phyloP scores from a whole-genome alignment of 2,113 vertebrate species.

The Cynoglossus semilaevis region DNA sequence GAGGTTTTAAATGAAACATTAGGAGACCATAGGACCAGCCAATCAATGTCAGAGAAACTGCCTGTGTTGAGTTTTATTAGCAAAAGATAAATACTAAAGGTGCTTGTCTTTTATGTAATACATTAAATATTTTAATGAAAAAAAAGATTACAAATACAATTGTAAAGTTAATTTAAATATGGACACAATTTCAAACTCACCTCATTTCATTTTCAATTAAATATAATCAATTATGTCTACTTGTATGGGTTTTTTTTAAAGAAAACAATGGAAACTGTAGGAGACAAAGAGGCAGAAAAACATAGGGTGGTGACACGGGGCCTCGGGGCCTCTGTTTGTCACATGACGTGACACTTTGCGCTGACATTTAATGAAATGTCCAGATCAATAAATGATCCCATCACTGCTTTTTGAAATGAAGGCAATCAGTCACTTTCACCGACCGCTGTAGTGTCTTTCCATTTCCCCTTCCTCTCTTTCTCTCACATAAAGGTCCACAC shows the following conservation, averaged over 20 bases:
- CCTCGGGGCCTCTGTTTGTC: conserved; percentile 53
- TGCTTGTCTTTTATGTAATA: too few relatives aligned
- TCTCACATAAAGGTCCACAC: conserved; percentile 6
- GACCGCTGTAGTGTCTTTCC: conserved; percentile 13
- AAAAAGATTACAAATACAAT: too few relatives aligned
- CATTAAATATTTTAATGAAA: too few relatives aligned
- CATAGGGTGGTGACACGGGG: conserved; percentile 19
- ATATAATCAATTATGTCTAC: too few relatives aligned
- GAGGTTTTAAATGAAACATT: conserved; percentile 10
- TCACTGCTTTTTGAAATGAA: conserved; percentile 70
- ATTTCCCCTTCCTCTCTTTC: conserved; percentile 2
- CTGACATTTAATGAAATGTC: conserved; percentile 73
- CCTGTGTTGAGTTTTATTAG: too few relatives aligned
- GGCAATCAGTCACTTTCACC: conserved; percentile 70
- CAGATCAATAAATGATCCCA: conserved; percentile 73
- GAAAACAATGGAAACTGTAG: conserved; percentile 13
- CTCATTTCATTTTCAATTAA: too few relatives aligned
- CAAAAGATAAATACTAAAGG: too few relatives aligned
- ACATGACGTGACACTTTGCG: conserved; percentile 57
- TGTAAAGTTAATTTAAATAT: too few relatives aligned
- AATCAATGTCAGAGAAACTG: too few relatives aligned
- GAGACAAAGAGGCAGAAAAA: conserved; percentile 19
- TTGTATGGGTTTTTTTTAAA: background rate
- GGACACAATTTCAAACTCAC: too few relatives aligned
- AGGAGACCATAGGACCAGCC: background rate